Base-by-base conservation (phyloP, 1,140 invertebrate species). In the Atta cephalotes region DNA sequence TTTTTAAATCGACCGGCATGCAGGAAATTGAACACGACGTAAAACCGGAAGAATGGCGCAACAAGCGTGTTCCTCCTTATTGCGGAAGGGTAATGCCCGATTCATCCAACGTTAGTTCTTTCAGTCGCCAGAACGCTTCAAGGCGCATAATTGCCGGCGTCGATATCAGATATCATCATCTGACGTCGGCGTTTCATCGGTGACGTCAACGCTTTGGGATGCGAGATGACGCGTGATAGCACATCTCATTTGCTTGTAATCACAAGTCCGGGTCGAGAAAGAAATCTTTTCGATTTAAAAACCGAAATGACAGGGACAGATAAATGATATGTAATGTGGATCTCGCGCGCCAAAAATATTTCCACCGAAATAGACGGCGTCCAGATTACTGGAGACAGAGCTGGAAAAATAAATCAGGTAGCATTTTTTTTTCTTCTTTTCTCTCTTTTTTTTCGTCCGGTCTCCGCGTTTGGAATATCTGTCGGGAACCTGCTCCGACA, bases 1-100 rank as follows among this genome's bases (percentile, higher is more conserved):
- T 74, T 87, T 87, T 87, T 87, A 74, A 84, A 85, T 82, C 51
- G 80, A 87, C 62, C 39, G 28, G 86, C 63, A 45, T 51, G 63
- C 86, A 70, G 86, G 86, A 87, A 87, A 87, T 87, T 87, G 60
- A 51, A 87, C 68, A 60, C 58, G 70, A 58, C 79, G 51, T 84
- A 72, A 87, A 84, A 45, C 80, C 66, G 86, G 86, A 87, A 87
- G 86, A 84, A 28, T 16, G 86, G 80, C 80, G 86, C 86, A 87
- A 87, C 80, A 76, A 87, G 86, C 86, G 31, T 85, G 71, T 84
- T 63, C 66, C 68, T 72, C 58, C 68, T 82, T 62, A 84, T 81
- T 66, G 60, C 80, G 80, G 80, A 85, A 81, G 86, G 80, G 80
- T 71, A 87, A 87, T 84, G 80, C 70, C 86, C 86, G 70, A 84